Base-by-base conservation (phyloP, 2,113 vertebrate genomes). In the Crotalus helleri region DNA sequence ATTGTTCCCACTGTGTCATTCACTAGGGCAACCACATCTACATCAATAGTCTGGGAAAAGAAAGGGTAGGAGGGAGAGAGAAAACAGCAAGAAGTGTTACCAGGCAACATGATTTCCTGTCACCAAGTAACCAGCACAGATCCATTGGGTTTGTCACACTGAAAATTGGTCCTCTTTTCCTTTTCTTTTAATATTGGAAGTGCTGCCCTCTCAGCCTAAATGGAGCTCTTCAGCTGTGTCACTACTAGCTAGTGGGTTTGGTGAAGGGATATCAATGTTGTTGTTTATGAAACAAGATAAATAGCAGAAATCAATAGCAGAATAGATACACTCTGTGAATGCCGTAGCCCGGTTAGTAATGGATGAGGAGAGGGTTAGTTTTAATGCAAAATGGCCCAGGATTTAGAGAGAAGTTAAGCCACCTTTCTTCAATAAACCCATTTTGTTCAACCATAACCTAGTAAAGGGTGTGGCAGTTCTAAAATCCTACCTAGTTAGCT, bases 1-100 rank as follows among this genome's bases (percentile, higher is more conserved):
- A 98, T 98, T 93, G 98, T 98, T 94, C 98, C 98, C 94, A 98
- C 98, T 0, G 98, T 98, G 96, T 98, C 98, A 0, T 98, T 98
- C 94, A 98, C 96, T 92, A 98, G 94, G 6, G 98, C 98, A 95
- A 98, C 96, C 85, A 98, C 97, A 6, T 97, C 93, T 96, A 98
- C 92, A 51, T 97, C 96, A 33, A 87, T 17, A 61, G 96, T 94
- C 98, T 98, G 96, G 55, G 95, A 96, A 97, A 94, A 69, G 93
- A 95, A 95, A 94, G 93, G 7, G 94, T 92, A 93, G 74, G 88
- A 93, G 57, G 86, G 81, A 46, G 44, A 85, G 90, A 90, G 74
- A 89, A 88, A 90, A 89, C 92, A 54, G 57, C 81, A 90, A 93
- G 49, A 12, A 46, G 92, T 88, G 94, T 97, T 97, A 96, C 96